These are phyloP conservation scores for Otus scops DNA, from an alignment of 2,797 vertebrate genomes.

Conservation along the genomic window DNA sequence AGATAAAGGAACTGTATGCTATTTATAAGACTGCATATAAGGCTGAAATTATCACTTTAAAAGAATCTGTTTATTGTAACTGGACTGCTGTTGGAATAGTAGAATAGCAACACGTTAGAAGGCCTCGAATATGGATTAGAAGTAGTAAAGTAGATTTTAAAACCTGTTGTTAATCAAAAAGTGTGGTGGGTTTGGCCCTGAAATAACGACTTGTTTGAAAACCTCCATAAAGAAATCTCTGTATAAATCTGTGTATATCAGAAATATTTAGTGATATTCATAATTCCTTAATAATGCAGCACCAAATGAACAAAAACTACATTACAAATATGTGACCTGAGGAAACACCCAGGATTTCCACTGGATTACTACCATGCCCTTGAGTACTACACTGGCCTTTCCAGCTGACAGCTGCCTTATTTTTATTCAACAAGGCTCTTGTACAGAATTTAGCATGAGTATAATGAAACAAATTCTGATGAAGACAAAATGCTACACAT, in stretches of 20 bases:
- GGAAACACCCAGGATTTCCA: not conserved
- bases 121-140: not conserved
- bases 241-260: not conserved
- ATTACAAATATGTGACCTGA: not conserved
- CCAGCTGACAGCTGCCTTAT: not conserved
- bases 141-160: not conserved
- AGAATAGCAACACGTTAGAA: not conserved
- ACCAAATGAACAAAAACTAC: not conserved
- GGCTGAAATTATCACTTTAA: not conserved
- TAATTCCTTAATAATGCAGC: not conserved
- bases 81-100: not conserved
- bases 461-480: not conserved
- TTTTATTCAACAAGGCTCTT: not conserved
- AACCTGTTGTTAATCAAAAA: not conserved
- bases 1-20: not conserved
- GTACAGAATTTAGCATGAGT: not conserved
- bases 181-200: not conserved
- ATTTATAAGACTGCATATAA: not conserved
- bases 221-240: not conserved
- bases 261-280: not conserved
- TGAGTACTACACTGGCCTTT: not conserved
- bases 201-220: not conserved
- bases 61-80: not conserved
- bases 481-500: not conserved
- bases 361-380: not conserved